phyloP scores from a whole-genome alignment of 1,140 invertebrate genomes.

The Wiebesia pumilae region DNA sequence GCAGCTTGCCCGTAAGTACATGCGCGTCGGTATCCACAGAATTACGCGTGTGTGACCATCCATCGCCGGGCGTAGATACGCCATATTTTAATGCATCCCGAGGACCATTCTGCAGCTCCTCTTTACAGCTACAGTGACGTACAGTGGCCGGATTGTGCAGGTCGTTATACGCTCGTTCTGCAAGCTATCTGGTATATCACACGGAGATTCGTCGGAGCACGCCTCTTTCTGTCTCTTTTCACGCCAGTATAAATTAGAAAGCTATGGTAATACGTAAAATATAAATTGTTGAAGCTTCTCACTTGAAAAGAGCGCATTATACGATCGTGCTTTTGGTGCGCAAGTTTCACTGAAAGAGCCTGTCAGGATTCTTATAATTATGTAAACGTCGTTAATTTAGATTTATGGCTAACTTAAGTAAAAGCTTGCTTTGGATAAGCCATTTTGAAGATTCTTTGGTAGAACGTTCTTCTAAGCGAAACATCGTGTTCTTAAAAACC shows the following conservation, averaged over 20 bases:
- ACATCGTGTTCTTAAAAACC: neutral
- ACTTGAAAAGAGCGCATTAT: slow-evolving; percentile 25
- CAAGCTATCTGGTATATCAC: slow-evolving; percentile 34
- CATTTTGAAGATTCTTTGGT: neutral
- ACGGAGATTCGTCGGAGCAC: slow-evolving; percentile 17
- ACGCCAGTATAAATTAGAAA: slow-evolving; percentile 44
- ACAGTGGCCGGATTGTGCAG: slow-evolving; percentile 24
- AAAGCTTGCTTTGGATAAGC: neutral
- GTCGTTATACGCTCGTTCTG: slow-evolving; percentile 40
- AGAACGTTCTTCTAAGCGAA: neutral
- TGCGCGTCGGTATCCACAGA: too few species aligned
- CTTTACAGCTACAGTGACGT: slow-evolving; percentile 24
- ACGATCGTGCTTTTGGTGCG: slow-evolving; percentile 13
- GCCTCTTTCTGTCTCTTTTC: slow-evolving; percentile 7
- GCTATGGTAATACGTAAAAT: slow-evolving; percentile 2
- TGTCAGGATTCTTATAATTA: slow-evolving; percentile 20
- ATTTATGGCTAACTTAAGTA: neutral
- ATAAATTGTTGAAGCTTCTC: slow-evolving; percentile 22
- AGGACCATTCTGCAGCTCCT: slow-evolving; percentile 29
- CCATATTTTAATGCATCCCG: slow-evolving; percentile 44
- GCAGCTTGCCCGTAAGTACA: neutral
- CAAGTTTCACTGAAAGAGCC: slow-evolving; percentile 6
- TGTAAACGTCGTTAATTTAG: slow-evolving; percentile 23
- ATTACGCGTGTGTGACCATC: neutral
- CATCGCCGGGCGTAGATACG: slow-evolving; percentile 15